phyloP scores from a whole-genome alignment of 2,113 vertebrate species.

The Takifugu flavidus region DNA sequence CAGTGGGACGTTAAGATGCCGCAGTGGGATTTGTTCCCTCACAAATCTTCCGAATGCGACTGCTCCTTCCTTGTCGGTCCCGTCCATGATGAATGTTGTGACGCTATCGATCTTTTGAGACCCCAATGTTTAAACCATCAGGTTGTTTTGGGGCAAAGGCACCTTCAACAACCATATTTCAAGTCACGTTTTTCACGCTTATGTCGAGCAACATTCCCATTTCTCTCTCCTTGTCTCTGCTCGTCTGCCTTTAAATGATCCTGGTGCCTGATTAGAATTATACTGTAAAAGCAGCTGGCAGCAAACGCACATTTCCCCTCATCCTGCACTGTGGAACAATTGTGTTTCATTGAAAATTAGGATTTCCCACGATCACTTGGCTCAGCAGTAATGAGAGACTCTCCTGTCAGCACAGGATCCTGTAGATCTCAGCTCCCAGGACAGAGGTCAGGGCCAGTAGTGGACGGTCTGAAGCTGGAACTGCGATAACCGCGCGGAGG shows the following conservation, averaged over 20 bases:
- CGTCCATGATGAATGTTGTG: neutral
- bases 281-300: slow-evolving; percentile 36
- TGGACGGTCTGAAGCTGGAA: slow-evolving; percentile 32
- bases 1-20: neutral
- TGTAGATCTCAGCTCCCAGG: slow-evolving; percentile 37
- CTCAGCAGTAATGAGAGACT: slow-evolving; percentile 37
- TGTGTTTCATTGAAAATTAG: slow-evolving; percentile 31
- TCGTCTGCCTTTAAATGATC: slow-evolving; percentile 12
- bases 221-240: neutral
- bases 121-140: neutral
- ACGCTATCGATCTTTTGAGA: neutral
- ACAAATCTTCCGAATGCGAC: neutral
- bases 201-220: slow-evolving; percentile 16
- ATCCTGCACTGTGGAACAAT: slow-evolving; percentile 30
- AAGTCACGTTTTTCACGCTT: neutral
- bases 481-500: slow-evolving; percentile 43
- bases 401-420: slow-evolving; percentile 40
- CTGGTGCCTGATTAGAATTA: slow-evolving; percentile 13
- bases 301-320: slow-evolving; percentile 34
- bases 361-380: slow-evolving; percentile 34
- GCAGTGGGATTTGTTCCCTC: neutral
- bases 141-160: neutral
- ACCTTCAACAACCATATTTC: neutral
- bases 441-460: slow-evolving; percentile 49
- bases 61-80: no score